These are phyloP conservation scores for Aphelinus certus DNA, from an alignment of 1,140 invertebrate genomes.

Conservation along the genomic window DNA sequence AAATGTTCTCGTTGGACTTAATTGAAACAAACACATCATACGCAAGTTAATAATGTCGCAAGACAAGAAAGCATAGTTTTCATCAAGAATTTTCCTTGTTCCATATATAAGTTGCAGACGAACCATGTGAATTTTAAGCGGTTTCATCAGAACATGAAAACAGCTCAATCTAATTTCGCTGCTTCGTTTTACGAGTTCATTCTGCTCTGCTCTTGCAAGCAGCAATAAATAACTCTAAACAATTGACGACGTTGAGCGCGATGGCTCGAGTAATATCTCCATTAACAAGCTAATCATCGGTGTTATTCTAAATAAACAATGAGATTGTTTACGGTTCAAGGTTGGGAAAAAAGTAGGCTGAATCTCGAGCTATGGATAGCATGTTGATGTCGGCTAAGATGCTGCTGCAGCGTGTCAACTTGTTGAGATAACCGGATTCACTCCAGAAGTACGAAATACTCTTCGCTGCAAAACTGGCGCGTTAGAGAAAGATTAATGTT, in stretches of 20 bases:
- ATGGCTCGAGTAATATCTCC: no score
- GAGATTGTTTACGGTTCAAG: no score
- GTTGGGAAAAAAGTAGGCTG: no score
- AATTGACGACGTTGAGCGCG: background rate
- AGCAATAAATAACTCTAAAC: constrained; percentile 16
- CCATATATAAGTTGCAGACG: constrained; percentile 26
- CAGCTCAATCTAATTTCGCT: constrained; percentile 25
- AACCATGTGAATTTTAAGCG: constrained; percentile 15
- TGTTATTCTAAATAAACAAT: no score
- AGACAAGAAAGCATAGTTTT: constrained; percentile 22
- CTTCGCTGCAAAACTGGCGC: background rate
- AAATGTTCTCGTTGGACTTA: no score
- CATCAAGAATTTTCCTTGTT: constrained; percentile 35
- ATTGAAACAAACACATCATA: no score
- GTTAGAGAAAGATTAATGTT: constrained; percentile 9
- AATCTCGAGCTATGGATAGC: no score
- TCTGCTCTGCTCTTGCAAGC: constrained; percentile 22
- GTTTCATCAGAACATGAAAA: constrained; percentile 34
- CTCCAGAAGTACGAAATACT: background rate
- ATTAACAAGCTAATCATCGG: no score
- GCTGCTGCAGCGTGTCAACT: no score
- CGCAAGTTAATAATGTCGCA: constrained; percentile 1
- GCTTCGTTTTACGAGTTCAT: constrained; percentile 21
- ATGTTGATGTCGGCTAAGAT: no score
- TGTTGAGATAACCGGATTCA: no score